Evolutionary conservation across 2,888 invertebrate genomes (phyloP), one percentile per base, ranked within the genome.

Genomic region (Rhabditoides inermis): DNA sequence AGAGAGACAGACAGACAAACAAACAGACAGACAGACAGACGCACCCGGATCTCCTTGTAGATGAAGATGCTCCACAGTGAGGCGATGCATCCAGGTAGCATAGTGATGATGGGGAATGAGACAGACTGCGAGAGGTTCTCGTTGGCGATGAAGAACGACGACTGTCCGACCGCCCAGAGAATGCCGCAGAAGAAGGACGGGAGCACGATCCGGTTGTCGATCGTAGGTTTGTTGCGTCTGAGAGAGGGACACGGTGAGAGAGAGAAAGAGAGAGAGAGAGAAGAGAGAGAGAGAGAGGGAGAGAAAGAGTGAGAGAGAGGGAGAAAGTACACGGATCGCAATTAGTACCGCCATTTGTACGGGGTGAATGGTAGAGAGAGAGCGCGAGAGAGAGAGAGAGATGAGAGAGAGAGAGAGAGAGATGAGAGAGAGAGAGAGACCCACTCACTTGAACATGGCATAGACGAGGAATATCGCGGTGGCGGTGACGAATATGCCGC

Each of bases 131-230:
- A 78, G 26, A 81, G 70, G 2, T 72, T 68, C 51, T 77, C 73
- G 66, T 81, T 81, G 26, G 81, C 81, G 15, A 81, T 67, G 68
- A 81, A 80, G 63, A 80, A 82, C 32, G 75, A 69, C 4, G 77
- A 66, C n/a, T 78, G 77, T 22, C 79, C 81, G 6, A 79, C 60
- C 3, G 74, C 78, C 81, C 81, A 81, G 74, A 81, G 75, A 7
- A 77, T 40, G 0, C 81, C 81, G 3, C 78, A 77, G n/a, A 77
- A 55, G 36, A 79, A 61, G 6, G 77, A 78, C 2, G 81, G 81
- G 26, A 81, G 63, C 37, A 78, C 75, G n/a, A 75, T 74, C 23
- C 69, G 61, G 0, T 77, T 75, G 52, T 77, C 77, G n/a, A 81
- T 67, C 49, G 63, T 61, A 1, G 80, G 80, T 35, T 70, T 65